Evolutionary conservation across 2,797 vertebrate species (phyloP).

Genomic region (Ctenopoma multispine): DNA sequence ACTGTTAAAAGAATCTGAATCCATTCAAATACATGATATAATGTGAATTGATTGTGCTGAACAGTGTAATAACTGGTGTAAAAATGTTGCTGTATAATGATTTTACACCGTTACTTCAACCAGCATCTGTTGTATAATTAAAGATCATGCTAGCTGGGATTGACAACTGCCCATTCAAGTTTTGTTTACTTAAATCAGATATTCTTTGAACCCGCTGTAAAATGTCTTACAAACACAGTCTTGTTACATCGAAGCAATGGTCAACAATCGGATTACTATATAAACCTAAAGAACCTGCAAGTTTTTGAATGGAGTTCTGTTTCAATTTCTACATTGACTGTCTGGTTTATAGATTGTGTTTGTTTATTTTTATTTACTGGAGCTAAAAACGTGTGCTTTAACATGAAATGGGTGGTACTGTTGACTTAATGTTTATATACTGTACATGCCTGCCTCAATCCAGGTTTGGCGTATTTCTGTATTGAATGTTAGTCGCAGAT

Average conservation of each 20-base stretch:
- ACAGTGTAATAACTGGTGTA: constrained; percentile 14
- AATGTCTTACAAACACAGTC: not conserved
- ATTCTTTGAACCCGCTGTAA: not conserved
- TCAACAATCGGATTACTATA: not conserved
- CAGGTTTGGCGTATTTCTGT: constrained; percentile 39
- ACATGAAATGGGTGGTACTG: constrained; percentile 42
- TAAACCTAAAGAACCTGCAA: not conserved
- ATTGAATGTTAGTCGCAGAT: constrained; percentile 20
- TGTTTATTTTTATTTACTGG: constrained; percentile 71
- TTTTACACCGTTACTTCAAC: constrained; percentile 20
- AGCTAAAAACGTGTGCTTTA: constrained; percentile 61
- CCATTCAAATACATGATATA: constrained; percentile 41
- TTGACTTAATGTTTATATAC: constrained; percentile 38
- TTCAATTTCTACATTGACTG: constrained; percentile 44
- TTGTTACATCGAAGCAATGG: not conserved
- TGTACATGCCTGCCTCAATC: constrained; percentile 29
- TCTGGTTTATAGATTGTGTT: constrained; percentile 60
- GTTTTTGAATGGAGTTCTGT: constrained; percentile 49
- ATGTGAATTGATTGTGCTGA: constrained; percentile 25
- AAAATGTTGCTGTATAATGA: constrained; percentile 29
- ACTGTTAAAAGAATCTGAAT: constrained; percentile 43
- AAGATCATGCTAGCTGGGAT: constrained; percentile 7
- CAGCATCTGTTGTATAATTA: not conserved
- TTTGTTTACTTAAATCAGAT: not conserved
- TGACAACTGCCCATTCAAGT: not conserved